Base-by-base conservation (phyloP, 2,797 vertebrate genomes). In the Sebastes trivittatus region DNA sequence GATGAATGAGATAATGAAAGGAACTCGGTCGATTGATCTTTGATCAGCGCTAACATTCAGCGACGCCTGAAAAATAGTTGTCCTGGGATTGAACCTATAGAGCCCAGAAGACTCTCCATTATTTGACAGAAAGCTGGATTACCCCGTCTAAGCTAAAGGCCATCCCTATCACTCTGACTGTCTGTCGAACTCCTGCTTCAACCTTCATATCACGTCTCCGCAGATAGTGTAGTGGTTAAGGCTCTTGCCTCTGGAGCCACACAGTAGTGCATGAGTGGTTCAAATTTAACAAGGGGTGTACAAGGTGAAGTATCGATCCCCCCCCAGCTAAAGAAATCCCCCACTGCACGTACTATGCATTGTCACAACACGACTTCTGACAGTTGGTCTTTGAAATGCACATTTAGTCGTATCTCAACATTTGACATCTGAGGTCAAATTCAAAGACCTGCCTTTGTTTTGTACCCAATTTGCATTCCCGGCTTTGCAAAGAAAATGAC, bases 121-220 rank as follows among this genome's bases (percentile, higher is more conserved):
- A 94, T 90, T 93, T 91, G 90, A 92, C 86, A 93, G 91, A 90
- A 90, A 94, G 92, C 93, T 92, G 90, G 91, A 94, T 93, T 94
- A 89, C 86, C 91, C 87, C 58, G 69, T 92, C 87, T 54, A 87
- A 92, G 86, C 79, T 84, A 93, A 94, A 94, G 93, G 92, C 90
- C 93, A 94, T 76, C 70, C 66, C 90, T 86, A 92, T 93, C 92
- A 89, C 86, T 94, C 91, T 82, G 79, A 84, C 86, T 90, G 89
- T 87, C 89, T 87, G 78, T 81, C 32, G 23, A 84, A 77, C 73
- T 83, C 85, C 78, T 74, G 77, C 85, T 88, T 92, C 86, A 86
- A 75, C 86, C 80, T 90, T 88, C 91, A 87, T 85, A 87, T 93
- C 90, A 92, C 73, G 81, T 91, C 80, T 84, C 38, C 32, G 11